Base-by-base conservation (phyloP, 2,797 vertebrate genomes). In the Oreonectes daqikongensis region DNA sequence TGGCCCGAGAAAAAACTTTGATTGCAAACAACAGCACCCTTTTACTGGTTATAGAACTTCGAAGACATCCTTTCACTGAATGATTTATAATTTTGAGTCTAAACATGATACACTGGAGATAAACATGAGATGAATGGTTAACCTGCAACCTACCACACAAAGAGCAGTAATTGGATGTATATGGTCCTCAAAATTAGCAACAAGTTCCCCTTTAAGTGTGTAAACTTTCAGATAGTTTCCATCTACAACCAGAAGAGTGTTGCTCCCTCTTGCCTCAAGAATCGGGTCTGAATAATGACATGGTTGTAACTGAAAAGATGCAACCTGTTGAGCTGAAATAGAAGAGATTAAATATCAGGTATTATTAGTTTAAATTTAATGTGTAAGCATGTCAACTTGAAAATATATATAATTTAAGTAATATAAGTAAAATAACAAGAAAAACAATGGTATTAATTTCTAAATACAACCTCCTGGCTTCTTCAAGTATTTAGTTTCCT, bases 131-230 rank as follows among this genome's bases (percentile, higher is more conserved):
- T 20, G 18, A 50, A n/a, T 7, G 15, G 15, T 4, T 7, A 35
- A 26, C 10, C 17, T 32, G 28, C 0, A 10, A 20, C 88, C 86
- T 87, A 95, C 96, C 95, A 95, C 93, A 86, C 90, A 92, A 73
- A 93, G 35, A n/a, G 94, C 91, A 0, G 88, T 79, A 72, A 93
- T 93, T 18, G 91, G 88, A 83, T 84, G 78, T 0, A 75, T 88
- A 72, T 97, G 95, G 77, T 96, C 94, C 81, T 90, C 87, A 86
- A 96, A 95, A 84, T 59, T 75, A 2, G 92, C 88, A 32, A 96
- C 79, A 48, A 90, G 79, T 38, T 71, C 83, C 78, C 94, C 94
- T 72, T 90, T 92, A 66, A 94, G 81, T 52, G 92, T 93, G 81
- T 86, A 89, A 2, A 91, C 86, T 81, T 86, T 89, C 40, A 94